Base-by-base conservation (phyloP, 35 echinoderm and acorn worm genomes). In the Eucidaris tribuloides region DNA sequence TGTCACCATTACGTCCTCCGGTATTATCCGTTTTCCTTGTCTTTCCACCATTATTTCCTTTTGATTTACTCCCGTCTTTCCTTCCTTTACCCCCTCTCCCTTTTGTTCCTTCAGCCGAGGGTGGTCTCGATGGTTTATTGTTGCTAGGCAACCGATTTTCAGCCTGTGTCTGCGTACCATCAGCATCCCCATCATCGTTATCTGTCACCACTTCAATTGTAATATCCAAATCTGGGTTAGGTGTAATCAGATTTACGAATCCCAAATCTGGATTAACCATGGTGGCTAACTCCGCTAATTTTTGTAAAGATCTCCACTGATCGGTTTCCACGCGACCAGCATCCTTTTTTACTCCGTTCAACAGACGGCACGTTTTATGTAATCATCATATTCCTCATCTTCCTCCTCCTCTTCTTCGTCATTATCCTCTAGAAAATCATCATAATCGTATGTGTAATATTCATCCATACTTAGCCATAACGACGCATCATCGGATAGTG, bases 161-260 rank as follows among this genome's bases (percentile, higher is more conserved):
- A 7, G 37, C 37, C 61, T 64, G 28, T 2, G 61, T 17, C 24
- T 27, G 28, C 22, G 9, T 35, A 22, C 22, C 85, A n/a, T 80
- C 85, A 24, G 80, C 42, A 7, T 81, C 76, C 7, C 81, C 77
- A 17, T 35, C 58, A 6, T 58, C 80, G 5, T 54, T 38, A 4
- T 72, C 74, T 5, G 44, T 46, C 42, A 88, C 36, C 49, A 88
- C 76, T 60, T 88, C 85, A n/a, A 88, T 88, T 33, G 85, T 88
- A 44, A 88, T 88, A 49, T 88, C 85, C 32, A 88, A 61, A 56
- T 88, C 62, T 17, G 85, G 85, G 64, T 88, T 88, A 27, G 85
- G 85, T 3, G 85, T 88, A 32, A 62, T 77, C 4, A 88, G 58
- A 52, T 88, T 88, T 31, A 88, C 76, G 28, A 79, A 46, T 80